These are phyloP conservation scores for Monoplex corrugatus DNA, from an alignment of 2,888 invertebrate genomes.

Conservation along the genomic window DNA sequence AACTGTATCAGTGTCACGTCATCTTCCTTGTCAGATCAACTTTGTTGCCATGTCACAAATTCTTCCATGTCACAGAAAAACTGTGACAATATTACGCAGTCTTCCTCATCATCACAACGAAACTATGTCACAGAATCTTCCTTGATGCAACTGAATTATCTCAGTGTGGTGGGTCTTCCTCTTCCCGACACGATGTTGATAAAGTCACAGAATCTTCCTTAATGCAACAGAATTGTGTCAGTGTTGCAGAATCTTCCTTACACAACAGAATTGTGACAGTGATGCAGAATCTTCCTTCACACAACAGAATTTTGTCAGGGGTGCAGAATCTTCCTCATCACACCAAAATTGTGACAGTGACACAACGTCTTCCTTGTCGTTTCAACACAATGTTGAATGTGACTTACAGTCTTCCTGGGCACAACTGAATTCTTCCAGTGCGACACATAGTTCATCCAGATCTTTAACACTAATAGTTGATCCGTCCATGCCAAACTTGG, in stretches of 20 bases:
- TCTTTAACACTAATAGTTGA: no score
- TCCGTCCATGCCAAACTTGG: no score
- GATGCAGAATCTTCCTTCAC: not conserved
- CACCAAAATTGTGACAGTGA: no score
- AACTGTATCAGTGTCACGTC: not conserved
- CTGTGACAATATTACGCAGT: no score
- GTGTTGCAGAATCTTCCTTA: not conserved
- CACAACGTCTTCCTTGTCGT: no score
- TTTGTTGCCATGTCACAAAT: not conserved
- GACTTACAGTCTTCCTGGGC: no score
- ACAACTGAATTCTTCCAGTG: no score
- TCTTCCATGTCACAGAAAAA: not conserved
- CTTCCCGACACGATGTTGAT: not conserved
- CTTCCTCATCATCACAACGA: not conserved
- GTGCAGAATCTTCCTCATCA: not conserved
- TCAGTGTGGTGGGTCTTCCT: not conserved
- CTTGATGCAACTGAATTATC: not conserved
- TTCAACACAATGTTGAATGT: no score
- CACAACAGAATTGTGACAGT: not conserved
- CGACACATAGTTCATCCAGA: no score
- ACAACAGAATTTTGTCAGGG: not conserved
- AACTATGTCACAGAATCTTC: not conserved
- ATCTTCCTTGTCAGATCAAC: not conserved
- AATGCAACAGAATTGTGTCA: not conserved
- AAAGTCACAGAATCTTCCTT: not conserved